Evolutionary conservation across 1,140 invertebrate genomes (phyloP).

Genomic region (Neodiprion virginianus): DNA sequence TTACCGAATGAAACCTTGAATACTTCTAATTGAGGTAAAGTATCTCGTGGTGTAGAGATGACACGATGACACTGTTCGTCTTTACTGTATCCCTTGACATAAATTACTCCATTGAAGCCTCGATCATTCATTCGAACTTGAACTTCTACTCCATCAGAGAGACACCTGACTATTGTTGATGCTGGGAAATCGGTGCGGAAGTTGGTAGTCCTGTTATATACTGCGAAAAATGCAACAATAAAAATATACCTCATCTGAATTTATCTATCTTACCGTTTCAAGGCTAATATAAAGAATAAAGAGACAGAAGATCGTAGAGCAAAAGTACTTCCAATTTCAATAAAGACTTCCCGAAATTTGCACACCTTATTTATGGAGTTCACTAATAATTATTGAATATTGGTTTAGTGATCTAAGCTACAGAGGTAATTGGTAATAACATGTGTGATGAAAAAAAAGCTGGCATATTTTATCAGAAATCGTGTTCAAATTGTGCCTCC

Average conservation of each 20-base stretch:
- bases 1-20: slow-evolving; percentile 93
- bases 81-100: slow-evolving; percentile 94
- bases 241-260: slow-evolving; percentile 17
- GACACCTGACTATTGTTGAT: slow-evolving; percentile 84
- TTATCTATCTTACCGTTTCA: not conserved
- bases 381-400: slow-evolving; percentile 30
- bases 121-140: slow-evolving; percentile 79
- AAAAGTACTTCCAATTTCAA: slow-evolving; percentile 14
- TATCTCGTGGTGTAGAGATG: slow-evolving; percentile 74
- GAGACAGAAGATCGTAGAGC: slow-evolving; percentile 17
- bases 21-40: slow-evolving; percentile 72
- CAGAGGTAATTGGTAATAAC: not conserved
- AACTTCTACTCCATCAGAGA: slow-evolving; percentile 91
- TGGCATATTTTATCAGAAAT: slow-evolving; percentile 14
- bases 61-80: slow-evolving; percentile 86
- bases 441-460: slow-evolving; percentile 21
- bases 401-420: no score
- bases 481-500: no score
- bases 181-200: slow-evolving; percentile 81
- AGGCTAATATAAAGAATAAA: no score
- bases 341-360: no score
- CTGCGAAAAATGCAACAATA: slow-evolving; percentile 20
- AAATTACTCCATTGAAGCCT: slow-evolving; percentile 90
- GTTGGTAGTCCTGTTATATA: slow-evolving; percentile 59
- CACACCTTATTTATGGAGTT: slow-evolving; percentile 21